Evolutionary conservation across 2,797 vertebrate species (phyloP).

Genomic region (Notolabrus celidotus): DNA sequence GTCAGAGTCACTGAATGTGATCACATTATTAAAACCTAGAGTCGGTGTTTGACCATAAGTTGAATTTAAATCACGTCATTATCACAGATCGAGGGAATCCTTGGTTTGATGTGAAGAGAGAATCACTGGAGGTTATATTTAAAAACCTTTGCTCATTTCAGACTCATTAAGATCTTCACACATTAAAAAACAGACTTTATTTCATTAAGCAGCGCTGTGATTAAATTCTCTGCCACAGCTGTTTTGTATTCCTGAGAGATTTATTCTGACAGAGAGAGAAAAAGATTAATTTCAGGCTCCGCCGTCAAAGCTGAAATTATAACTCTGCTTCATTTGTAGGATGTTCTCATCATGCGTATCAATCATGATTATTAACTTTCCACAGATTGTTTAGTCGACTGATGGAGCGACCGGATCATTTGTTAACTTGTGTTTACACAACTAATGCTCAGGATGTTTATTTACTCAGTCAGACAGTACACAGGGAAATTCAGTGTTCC

Average conservation of each 20-base stretch:
- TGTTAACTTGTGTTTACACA: not conserved
- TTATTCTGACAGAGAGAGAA: constrained; percentile 30
- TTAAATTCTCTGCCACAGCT: constrained; percentile 21
- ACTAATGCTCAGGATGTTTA: not conserved
- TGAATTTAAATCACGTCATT: constrained; percentile 5
- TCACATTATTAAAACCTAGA: not conserved
- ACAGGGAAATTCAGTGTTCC: too few species aligned
- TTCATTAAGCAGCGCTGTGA: constrained; percentile 11
- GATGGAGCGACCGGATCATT: not conserved
- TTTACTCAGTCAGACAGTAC: too few species aligned
- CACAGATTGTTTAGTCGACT: not conserved
- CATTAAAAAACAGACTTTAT: not conserved
- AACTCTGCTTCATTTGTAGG: not conserved
- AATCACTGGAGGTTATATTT: not conserved
- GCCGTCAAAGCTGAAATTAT: constrained; percentile 1
- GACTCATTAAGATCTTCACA: not conserved
- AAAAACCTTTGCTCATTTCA: not conserved
- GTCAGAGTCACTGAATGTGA: not conserved
- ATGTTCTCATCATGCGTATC: constrained; percentile 1
- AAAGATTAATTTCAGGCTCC: constrained; percentile 20
- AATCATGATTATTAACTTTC: constrained; percentile 8
- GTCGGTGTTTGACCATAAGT: not conserved
- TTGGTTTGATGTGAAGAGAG: too few species aligned
- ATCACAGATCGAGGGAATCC: not conserved
- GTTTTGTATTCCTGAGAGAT: constrained; percentile 15